Conservation (phyloP, 2,888 invertebrate genomes). For the Chloroclysta siterata region DNA sequence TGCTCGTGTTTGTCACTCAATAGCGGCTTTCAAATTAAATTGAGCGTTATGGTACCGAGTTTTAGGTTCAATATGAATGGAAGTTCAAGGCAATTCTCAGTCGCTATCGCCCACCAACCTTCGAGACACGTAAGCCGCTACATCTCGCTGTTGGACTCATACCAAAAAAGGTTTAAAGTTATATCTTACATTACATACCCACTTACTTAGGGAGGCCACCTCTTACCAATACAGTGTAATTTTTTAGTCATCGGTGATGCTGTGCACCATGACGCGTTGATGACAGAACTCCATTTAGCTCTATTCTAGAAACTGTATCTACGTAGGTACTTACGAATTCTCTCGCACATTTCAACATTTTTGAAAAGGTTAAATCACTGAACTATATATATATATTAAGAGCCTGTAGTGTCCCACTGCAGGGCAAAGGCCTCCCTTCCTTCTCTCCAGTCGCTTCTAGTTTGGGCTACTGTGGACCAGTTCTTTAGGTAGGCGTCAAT, state of each 20-base stretch:
- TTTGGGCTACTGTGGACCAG: no score
- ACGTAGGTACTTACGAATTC: no score
- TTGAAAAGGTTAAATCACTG: no score
- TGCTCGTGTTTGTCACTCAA: constrained; percentile 37
- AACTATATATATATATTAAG: no score
- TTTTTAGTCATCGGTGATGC: constrained; percentile 53
- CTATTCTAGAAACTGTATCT: no score
- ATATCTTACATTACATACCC: constrained; percentile 31
- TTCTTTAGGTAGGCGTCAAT: no score
- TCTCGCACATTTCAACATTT: no score
- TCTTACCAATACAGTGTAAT: constrained; percentile 34
- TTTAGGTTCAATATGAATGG: constrained; percentile 1
- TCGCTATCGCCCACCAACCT: constrained; percentile 71
- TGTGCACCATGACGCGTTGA: no score
- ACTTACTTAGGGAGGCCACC: constrained; percentile 49
- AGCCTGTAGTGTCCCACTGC: no score
- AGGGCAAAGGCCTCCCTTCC: no score
- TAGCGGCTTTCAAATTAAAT: constrained; percentile 16
- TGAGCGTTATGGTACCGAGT: constrained; percentile 5
- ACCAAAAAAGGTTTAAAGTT: constrained; percentile 80
- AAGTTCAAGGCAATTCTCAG: not conserved
- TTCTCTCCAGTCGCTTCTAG: no score
- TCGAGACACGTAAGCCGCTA: constrained; percentile 79
- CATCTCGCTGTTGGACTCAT: constrained; percentile 75
- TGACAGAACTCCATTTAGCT: no score